These are phyloP conservation scores for Eupithecia exiguata DNA, from an alignment of 2,888 invertebrate genomes.

Conservation along the genomic window DNA sequence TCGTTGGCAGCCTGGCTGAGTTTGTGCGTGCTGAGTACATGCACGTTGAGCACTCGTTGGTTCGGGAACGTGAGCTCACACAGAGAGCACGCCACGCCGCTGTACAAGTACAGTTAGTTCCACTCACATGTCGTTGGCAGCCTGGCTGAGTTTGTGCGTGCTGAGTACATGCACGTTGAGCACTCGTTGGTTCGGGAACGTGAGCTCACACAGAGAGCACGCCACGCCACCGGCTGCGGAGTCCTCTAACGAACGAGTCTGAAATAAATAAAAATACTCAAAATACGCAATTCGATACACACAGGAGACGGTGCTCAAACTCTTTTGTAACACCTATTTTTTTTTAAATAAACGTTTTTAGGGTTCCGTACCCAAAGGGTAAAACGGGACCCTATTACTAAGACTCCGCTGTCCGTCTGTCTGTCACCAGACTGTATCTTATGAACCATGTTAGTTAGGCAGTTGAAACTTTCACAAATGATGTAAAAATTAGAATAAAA, in stretches of 20 bases:
- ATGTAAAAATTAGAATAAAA: no score
- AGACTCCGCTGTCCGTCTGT: no score
- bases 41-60: conserved; percentile 8
- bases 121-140: conserved; percentile 9
- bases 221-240: background rate
- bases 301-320: no score
- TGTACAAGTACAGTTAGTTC: conserved; percentile 3
- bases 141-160: background rate
- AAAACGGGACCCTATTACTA: no score
- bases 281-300: background rate
- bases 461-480: no score
- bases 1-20: background rate
- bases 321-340: no score
- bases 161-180: conserved; percentile 8
- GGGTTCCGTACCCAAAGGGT: no score
- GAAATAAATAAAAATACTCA: background rate
- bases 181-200: conserved; percentile 1
- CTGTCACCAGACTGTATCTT: no score
- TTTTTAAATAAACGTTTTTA: no score
- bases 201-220: background rate
- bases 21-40: conserved; percentile 15
- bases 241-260: conserved; percentile 1
- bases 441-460: no score
- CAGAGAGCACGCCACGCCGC: conserved; percentile 1
- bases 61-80: conserved; percentile 4